A percentile compares a stretch with the other conserved stretches of the same genome.
These are phyloP conservation scores for Talpa occidentalis DNA, from an alignment of 2,113 vertebrate genomes.

Conservation along the genomic window DNA sequence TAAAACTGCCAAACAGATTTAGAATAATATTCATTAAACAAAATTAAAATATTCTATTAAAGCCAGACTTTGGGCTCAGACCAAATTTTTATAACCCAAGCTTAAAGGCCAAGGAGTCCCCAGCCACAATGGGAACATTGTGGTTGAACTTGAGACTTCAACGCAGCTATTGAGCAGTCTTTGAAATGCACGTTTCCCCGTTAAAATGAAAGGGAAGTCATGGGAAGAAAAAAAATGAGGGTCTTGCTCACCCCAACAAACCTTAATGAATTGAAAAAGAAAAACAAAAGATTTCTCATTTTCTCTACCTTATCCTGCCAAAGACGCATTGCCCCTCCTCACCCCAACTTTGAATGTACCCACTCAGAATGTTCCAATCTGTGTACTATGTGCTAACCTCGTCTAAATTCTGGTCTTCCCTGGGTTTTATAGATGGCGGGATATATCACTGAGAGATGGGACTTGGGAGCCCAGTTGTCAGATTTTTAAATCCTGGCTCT, in stretches of 20 bases:
- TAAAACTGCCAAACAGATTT: slow-evolving; percentile 79
- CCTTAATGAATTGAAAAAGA: slow-evolving; percentile 74
- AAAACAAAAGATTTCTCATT: slow-evolving; percentile 75
- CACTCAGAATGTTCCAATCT: neutral
- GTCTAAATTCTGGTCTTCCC: neutral
- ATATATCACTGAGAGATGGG: neutral
- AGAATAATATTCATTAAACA: slow-evolving; percentile 82
- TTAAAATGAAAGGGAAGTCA: slow-evolving; percentile 78
- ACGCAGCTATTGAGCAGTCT: slow-evolving; percentile 57
- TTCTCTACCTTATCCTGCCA: slow-evolving; percentile 40
- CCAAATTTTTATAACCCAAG: slow-evolving; percentile 81
- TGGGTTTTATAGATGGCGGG: neutral
- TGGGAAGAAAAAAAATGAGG: slow-evolving; percentile 48
- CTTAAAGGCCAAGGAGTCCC: slow-evolving; percentile 79
- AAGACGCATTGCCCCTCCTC: neutral
- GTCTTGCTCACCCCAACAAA: slow-evolving; percentile 53
- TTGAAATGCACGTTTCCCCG: slow-evolving; percentile 73
- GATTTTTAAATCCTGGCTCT: neutral
- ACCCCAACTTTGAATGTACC: neutral
- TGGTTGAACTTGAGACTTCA: slow-evolving; percentile 75
- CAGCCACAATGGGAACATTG: slow-evolving; percentile 80
- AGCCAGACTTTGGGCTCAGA: slow-evolving; percentile 81
- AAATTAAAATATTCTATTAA: slow-evolving; percentile 84
- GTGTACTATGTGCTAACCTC: neutral
- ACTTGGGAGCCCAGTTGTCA: neutral